These are phyloP conservation scores for Tachysurus fulvidraco DNA, from an alignment of 2,113 vertebrate species.

Conservation along the genomic window DNA sequence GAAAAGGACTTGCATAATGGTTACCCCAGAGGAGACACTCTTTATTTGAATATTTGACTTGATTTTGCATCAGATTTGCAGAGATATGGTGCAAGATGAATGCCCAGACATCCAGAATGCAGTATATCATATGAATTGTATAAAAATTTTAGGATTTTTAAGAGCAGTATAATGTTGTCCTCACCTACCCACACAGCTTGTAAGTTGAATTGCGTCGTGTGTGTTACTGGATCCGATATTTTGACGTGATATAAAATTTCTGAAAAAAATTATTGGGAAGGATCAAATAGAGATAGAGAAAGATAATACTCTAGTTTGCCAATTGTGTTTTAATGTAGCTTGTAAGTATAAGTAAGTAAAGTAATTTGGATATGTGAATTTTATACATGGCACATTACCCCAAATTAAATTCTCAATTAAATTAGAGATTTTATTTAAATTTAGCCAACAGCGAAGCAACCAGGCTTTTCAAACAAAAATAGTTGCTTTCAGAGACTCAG, in stretches of 20 bases:
- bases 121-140: neutral
- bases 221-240: conserved; percentile 30
- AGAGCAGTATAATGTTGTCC: conserved; percentile 46
- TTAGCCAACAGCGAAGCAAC: neutral
- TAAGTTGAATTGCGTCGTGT: conserved; percentile 37
- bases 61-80: neutral
- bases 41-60: conserved; percentile 6
- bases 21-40: neutral
- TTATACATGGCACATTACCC: neutral
- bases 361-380: neutral
- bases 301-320: neutral
- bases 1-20: conserved; percentile 25
- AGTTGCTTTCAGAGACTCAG: neutral
- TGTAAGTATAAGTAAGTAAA: neutral
- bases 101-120: neutral
- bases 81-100: neutral
- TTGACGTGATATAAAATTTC: neutral
- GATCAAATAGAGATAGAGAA: neutral
- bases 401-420: neutral
- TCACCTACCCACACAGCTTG: conserved; percentile 51
- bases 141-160: neutral
- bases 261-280: neutral
- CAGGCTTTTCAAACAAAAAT: neutral
- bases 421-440: neutral
- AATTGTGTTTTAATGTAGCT: neutral